Conservation (phyloP, 1,140 invertebrate genomes). For the Drosophila nasuta region DNA sequence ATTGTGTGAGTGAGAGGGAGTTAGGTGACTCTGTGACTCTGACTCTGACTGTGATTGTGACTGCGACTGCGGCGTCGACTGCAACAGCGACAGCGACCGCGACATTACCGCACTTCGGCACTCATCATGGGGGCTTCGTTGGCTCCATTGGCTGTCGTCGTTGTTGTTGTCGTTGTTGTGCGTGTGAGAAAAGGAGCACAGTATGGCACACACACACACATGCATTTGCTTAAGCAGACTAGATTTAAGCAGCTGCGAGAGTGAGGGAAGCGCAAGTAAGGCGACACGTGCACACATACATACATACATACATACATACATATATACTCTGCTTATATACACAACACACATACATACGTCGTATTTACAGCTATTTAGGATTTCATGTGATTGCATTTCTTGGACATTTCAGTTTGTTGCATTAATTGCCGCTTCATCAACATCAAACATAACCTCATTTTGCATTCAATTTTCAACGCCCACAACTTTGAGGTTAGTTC, state of each 20-base stretch:
- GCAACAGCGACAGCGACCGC: conserved; percentile 24
- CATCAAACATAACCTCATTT: neutral
- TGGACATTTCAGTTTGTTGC: neutral
- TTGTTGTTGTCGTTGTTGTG: conserved; percentile 34
- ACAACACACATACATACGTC: neutral
- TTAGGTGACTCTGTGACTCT: neutral
- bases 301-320: too few species aligned
- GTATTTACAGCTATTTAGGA: neutral
- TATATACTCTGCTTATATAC: neutral
- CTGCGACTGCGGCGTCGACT: conserved; percentile 3
- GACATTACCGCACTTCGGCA: conserved; percentile 51
- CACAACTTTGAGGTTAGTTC: too few species aligned
- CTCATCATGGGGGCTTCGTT: conserved; percentile 30
- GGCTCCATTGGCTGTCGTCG: conserved; percentile 54
- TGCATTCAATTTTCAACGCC: neutral
- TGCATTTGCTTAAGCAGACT: neutral
- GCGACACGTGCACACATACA: neutral
- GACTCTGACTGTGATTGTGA: neutral
- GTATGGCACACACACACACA: conserved; percentile 7
- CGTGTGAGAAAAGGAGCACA: conserved; percentile 62
- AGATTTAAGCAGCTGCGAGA: conserved; percentile 1
- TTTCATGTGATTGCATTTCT: neutral
- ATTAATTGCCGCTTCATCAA: neutral
- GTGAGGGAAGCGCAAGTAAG: neutral
- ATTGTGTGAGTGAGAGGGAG: conserved; percentile 2